These are phyloP conservation scores for Pandemis cinnamomeana DNA, from an alignment of 2,888 invertebrate species.

Conservation along the genomic window DNA sequence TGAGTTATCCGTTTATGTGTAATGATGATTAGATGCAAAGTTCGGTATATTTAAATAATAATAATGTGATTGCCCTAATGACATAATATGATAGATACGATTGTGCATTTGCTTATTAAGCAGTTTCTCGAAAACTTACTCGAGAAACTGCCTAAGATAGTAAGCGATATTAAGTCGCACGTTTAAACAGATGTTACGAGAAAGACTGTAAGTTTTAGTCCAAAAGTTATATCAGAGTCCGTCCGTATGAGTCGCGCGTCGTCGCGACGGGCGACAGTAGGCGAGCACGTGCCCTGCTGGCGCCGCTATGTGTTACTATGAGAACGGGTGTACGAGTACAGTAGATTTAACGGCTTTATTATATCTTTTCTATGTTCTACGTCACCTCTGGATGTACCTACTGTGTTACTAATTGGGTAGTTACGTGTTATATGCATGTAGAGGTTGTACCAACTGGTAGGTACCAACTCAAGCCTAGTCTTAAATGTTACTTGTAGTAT, in stretches of 20 bases:
- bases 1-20: no score
- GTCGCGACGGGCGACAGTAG: background rate
- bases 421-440: no score
- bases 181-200: slow-evolving; percentile 2
- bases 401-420: background rate
- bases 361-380: background rate
- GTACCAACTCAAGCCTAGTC: no score
- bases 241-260: background rate
- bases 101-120: no score
- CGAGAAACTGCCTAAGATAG: background rate
- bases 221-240: slow-evolving; percentile 1
- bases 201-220: background rate
- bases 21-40: no score
- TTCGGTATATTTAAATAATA: no score
- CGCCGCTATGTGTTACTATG: background rate
- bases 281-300: background rate
- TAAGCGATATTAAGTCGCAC: background rate
- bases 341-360: background rate
- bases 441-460: no score
- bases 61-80: no score
- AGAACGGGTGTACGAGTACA: background rate
- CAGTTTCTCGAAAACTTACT: background rate
- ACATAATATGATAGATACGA: no score
- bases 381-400: background rate
- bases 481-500: no score